phyloP scores from a whole-genome alignment of 1,140 invertebrate genomes.

The Zaprionus nigranus region DNA sequence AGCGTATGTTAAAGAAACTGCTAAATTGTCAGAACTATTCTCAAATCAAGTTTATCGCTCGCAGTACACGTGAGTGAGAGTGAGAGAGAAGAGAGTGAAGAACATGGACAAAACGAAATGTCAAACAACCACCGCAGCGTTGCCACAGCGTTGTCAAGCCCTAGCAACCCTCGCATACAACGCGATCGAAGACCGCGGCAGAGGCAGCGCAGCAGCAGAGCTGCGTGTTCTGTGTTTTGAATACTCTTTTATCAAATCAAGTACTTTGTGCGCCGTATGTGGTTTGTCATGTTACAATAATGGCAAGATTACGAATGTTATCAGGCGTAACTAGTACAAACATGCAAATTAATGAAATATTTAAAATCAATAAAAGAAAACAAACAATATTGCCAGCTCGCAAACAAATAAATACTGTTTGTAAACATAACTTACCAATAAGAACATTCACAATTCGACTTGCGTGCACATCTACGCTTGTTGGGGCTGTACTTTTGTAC shows the following conservation, averaged over 20 bases:
- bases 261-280: background rate
- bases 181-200: constrained; percentile 45
- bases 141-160: constrained; percentile 48
- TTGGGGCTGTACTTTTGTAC: constrained; percentile 75
- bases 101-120: constrained; percentile 65
- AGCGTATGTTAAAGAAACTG: background rate
- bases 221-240: constrained; percentile 19
- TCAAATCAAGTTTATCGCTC: constrained; percentile 21
- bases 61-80: background rate
- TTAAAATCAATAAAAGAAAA: background rate
- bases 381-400: background rate
- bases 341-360: constrained; percentile 4
- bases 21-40: constrained; percentile 6
- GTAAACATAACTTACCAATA: constrained; percentile 7
- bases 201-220: constrained; percentile 22
- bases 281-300: background rate
- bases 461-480: constrained; percentile 26
- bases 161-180: constrained; percentile 63
- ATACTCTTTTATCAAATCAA: constrained; percentile 28
- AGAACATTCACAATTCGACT: constrained; percentile 29
- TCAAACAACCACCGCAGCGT: constrained; percentile 74
- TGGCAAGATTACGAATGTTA: background rate
- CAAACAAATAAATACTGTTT: background rate
- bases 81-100: background rate
- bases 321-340: background rate